These are phyloP conservation scores for Lagorchestes hirsutus DNA, from an alignment of 2,797 vertebrate genomes.

Conservation along the genomic window DNA sequence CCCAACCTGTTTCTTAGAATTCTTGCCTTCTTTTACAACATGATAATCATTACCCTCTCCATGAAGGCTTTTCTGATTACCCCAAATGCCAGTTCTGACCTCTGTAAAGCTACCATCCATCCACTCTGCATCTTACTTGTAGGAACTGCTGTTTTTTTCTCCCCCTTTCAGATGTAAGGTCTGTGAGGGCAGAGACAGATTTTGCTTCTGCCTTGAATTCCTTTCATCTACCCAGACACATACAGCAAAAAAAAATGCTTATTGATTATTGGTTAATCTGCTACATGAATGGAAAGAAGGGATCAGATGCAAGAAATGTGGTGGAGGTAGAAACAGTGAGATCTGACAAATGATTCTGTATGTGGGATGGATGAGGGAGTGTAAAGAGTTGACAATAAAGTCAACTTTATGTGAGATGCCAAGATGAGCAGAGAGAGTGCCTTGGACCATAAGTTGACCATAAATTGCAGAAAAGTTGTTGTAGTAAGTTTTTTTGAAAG, in stretches of 20 bases:
- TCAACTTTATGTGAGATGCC: not conserved
- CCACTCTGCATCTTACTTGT: not conserved
- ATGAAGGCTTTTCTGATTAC: not conserved
- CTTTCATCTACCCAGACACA: rapidly evolving
- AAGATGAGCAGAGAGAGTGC: not conserved
- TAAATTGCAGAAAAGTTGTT: not conserved
- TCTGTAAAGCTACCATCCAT: not conserved
- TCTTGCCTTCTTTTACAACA: not conserved
- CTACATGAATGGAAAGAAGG: not conserved
- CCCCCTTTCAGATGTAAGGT: not conserved
- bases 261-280: not conserved
- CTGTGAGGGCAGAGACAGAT: not conserved
- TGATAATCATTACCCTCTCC: not conserved
- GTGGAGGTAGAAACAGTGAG: not conserved
- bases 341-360: not conserved
- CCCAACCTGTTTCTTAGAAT: not conserved
- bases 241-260: not conserved
- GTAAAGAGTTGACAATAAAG: not conserved
- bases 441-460: not conserved
- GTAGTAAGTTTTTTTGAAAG: not conserved
- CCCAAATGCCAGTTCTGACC: not conserved
- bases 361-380: not conserved
- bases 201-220: not conserved
- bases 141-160: not conserved
- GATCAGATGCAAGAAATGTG: not conserved